A percentile compares a stretch with the other conserved stretches of the same genome.
These are phyloP conservation scores for Ivindomyrus marchei DNA, from an alignment of 2,113 vertebrate genomes.

Conservation along the genomic window DNA sequence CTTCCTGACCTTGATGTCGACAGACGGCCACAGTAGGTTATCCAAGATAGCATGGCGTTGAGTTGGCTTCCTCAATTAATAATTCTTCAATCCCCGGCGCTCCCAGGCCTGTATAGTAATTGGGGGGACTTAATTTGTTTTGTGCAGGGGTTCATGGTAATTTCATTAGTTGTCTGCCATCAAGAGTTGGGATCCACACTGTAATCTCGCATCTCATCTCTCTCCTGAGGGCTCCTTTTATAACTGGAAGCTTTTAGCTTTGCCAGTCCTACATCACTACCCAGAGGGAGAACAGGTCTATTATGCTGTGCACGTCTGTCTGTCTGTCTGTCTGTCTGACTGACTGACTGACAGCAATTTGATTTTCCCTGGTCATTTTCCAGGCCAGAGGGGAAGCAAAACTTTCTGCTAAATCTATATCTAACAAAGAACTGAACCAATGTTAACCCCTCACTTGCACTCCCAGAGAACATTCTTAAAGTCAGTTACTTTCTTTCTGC, in stretches of 20 bases:
- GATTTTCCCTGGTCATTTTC: not conserved
- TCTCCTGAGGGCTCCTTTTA: not conserved
- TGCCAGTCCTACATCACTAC: not conserved
- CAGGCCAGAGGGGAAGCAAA: not conserved
- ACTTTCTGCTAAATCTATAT: not conserved
- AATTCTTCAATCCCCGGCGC: not conserved
- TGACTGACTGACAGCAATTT: not conserved
- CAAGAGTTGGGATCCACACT: constrained; percentile 7
- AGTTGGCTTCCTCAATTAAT: constrained; percentile 2
- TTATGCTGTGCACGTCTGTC: not conserved
- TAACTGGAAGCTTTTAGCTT: constrained; percentile 5
- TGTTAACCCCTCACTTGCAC: not conserved
- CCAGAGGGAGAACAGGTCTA: not conserved
- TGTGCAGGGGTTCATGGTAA: constrained; percentile 18
- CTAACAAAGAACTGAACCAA: not conserved
- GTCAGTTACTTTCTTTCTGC: not conserved
- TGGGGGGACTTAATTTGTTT: constrained; percentile 20
- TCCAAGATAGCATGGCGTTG: not conserved
- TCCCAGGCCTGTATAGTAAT: constrained; percentile 14
- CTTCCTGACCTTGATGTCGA: constrained; percentile 11
- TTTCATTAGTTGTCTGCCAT: constrained; percentile 24
- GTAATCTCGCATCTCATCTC: constrained; percentile 6
- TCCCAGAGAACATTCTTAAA: not conserved
- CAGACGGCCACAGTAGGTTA: not conserved
- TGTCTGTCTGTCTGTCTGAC: no score